phyloP scores from a whole-genome alignment of 2,113 vertebrate species.

The Recurvirostra avosetta region DNA sequence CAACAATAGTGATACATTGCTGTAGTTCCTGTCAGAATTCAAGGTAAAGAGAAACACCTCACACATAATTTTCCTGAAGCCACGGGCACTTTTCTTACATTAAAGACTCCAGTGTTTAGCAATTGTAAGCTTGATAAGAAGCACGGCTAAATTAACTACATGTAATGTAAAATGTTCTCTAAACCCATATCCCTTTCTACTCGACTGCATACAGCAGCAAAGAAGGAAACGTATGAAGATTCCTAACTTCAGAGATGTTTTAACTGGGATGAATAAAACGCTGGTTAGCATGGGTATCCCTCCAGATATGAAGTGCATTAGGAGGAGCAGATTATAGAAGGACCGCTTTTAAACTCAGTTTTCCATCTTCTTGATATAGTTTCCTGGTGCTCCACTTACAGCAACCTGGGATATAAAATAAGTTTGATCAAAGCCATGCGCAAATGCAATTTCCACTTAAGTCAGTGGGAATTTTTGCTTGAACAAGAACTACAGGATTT shows the following conservation, averaged over 20 bases:
- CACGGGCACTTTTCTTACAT: not conserved
- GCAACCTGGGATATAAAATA: not conserved
- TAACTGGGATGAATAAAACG: not conserved
- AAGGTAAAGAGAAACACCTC: not conserved
- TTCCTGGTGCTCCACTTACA: not conserved
- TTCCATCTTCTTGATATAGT: not conserved
- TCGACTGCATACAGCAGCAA: not conserved
- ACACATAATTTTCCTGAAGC: not conserved
- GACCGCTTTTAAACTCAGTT: not conserved
- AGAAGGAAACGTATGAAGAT: not conserved
- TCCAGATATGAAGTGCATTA: not conserved
- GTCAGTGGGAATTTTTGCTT: not conserved
- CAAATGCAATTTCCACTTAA: not conserved
- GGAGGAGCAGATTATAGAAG: not conserved
- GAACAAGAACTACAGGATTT: not conserved
- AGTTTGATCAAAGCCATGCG: not conserved
- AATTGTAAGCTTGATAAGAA: not conserved
- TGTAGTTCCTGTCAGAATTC: not conserved
- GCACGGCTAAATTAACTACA: not conserved
- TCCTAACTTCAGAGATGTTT: not conserved
- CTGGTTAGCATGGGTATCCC: not conserved
- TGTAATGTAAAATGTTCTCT: not conserved
- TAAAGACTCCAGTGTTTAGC: not conserved
- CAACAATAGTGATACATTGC: not conserved
- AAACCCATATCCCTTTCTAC: not conserved